phyloP scores from a whole-genome alignment of 2,113 vertebrate species.

The Perccottus glenii region DNA sequence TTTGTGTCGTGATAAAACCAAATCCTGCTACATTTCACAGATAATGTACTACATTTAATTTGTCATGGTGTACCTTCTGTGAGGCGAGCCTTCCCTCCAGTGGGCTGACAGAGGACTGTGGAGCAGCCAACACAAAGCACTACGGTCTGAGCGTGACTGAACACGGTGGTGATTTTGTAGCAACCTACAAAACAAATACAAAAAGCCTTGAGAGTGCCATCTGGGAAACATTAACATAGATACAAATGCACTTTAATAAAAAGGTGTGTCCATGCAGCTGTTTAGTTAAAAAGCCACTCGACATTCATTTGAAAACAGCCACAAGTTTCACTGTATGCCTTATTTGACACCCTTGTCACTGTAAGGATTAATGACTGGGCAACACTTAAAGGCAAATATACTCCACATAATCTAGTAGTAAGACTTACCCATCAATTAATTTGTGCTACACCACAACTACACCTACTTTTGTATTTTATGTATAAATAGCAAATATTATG shows the following conservation, averaged over 20 bases:
- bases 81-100: slow-evolving; percentile 79
- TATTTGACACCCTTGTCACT: slow-evolving; percentile 71
- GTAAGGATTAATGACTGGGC: slow-evolving; percentile 58
- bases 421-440: too few relatives aligned
- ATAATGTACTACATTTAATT: too few relatives aligned
- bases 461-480: too few relatives aligned
- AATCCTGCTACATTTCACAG: not conserved
- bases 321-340: slow-evolving; percentile 67
- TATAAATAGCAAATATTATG: too few relatives aligned
- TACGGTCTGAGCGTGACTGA: slow-evolving; percentile 81
- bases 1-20: too few relatives aligned
- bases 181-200: slow-evolving; percentile 62
- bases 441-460: too few relatives aligned
- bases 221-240: not conserved
- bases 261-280: slow-evolving; percentile 46
- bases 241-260: too few relatives aligned
- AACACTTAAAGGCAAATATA: slow-evolving; percentile 74
- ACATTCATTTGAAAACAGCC: slow-evolving; percentile 39
- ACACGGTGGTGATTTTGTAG: slow-evolving; percentile 83
- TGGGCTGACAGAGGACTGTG: slow-evolving; percentile 79
- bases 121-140: slow-evolving; percentile 81
- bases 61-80: slow-evolving; percentile 74
- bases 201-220: too few relatives aligned
- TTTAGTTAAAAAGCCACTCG: slow-evolving; percentile 29
- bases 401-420: not conserved